phyloP scores from a whole-genome alignment of 2,888 invertebrate species.

The Watsonalla binaria region DNA sequence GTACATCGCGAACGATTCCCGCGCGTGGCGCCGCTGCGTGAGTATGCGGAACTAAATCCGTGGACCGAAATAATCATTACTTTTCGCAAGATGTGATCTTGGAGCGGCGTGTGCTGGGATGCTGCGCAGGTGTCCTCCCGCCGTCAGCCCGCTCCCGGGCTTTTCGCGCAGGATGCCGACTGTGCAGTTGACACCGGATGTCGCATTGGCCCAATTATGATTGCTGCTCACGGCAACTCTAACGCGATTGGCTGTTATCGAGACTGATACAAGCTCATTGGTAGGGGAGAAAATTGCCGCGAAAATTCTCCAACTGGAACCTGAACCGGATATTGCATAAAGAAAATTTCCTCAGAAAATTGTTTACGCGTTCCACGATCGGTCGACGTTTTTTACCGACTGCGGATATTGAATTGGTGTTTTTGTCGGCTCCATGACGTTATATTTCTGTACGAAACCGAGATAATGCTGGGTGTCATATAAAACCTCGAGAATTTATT shows the following conservation, averaged over 20 bases:
- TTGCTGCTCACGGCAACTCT: conserved; percentile 40
- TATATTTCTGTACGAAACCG: conserved; percentile 35
- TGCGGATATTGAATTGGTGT: conserved; percentile 62
- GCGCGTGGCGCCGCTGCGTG: conserved; percentile 64
- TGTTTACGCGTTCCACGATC: conserved; percentile 62
- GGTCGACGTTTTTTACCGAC: conserved; percentile 47
- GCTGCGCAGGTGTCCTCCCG: conserved; percentile 67
- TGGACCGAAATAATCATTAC: conserved; percentile 79
- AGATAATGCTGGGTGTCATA: conserved; percentile 14
- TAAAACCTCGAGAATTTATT: conserved; percentile 11
- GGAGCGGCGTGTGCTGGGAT: conserved; percentile 56
- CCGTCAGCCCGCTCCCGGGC: conserved; percentile 66
- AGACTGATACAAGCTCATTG: conserved; percentile 35
- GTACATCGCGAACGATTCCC: conserved; percentile 54
- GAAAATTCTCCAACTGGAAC: conserved; percentile 51
- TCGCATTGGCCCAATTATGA: conserved; percentile 61
- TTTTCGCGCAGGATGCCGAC: conserved; percentile 69
- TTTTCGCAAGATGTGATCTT: conserved; percentile 78
- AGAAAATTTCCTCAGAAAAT: conserved; percentile 71
- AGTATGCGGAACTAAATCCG: conserved; percentile 66
- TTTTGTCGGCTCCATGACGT: conserved; percentile 36
- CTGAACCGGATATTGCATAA: conserved; percentile 63
- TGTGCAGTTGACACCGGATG: conserved; percentile 52
- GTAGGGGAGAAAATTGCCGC: conserved; percentile 47
- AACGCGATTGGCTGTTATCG: conserved; percentile 43